Evolutionary conservation across 2,113 vertebrate species (phyloP).

Genomic region (Salvelinus namaycush): DNA sequence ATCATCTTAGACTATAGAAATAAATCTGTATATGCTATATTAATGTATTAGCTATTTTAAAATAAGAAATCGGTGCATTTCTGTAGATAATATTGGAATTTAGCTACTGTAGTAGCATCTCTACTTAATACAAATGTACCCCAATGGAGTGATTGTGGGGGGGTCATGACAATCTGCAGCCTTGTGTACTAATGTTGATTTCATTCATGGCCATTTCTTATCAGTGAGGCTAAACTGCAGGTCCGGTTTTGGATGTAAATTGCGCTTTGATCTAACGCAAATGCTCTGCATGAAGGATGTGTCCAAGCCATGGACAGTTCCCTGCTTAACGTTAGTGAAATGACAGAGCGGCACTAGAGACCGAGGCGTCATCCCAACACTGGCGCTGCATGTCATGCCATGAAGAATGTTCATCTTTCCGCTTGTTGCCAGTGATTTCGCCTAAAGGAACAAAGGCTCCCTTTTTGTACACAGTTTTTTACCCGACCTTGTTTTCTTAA

Average conservation of each 20-base stretch:
- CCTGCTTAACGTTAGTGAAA: too few relatives aligned
- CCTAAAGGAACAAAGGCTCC: slow-evolving; percentile 10
- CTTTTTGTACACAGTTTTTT: neutral
- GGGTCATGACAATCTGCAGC: neutral
- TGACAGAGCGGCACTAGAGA: too few relatives aligned
- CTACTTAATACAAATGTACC: neutral
- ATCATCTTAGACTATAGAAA: neutral
- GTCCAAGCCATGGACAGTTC: too few relatives aligned
- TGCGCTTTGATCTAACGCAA: too few relatives aligned
- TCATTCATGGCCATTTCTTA: too few relatives aligned
- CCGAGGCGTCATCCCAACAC: too few relatives aligned
- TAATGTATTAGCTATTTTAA: slow-evolving; percentile 9
- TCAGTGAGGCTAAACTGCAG: too few relatives aligned
- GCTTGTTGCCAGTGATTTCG: neutral
- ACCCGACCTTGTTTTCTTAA: neutral
- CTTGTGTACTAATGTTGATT: too few relatives aligned
- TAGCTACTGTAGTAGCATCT: neutral
- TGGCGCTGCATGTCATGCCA: too few relatives aligned
- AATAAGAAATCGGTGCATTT: neutral
- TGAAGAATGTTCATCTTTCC: too few relatives aligned
- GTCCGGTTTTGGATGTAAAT: too few relatives aligned
- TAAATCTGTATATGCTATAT: neutral
- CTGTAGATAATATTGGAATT: slow-evolving; percentile 4
- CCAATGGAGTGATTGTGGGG: neutral
- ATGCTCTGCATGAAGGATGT: too few relatives aligned